Evolutionary conservation across 2,888 invertebrate genomes (phyloP).

Genomic region (Drosophila kokeensis): DNA sequence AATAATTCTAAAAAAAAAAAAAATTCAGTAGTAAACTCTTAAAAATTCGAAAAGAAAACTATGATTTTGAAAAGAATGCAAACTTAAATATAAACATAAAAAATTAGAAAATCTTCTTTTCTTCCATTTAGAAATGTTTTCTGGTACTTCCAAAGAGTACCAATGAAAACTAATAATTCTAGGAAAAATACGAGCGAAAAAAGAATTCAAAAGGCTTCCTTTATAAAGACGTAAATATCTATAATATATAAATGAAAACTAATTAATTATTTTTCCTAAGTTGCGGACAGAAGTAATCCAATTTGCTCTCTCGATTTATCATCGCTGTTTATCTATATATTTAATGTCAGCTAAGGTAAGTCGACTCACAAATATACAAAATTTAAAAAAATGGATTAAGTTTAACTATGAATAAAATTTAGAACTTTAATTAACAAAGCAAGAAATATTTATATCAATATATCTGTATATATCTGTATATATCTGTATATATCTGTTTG

Average conservation of each 20-base stretch:
- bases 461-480: background rate
- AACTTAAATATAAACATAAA: background rate
- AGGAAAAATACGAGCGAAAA: background rate
- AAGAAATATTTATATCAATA: background rate
- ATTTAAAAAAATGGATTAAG: background rate
- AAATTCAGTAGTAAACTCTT: background rate
- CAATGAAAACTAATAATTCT: background rate
- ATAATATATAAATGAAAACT: background rate
- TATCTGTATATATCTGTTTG: background rate
- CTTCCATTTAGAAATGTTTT: background rate
- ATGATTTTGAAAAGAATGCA: background rate
- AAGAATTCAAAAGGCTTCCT: background rate
- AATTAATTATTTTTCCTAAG: background rate
- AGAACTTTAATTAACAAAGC: background rate
- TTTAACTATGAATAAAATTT: background rate
- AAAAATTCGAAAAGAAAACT: background rate
- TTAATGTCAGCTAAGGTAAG: no score
- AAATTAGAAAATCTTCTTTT: background rate
- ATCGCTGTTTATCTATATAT: background rate
- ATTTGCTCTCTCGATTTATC: background rate
- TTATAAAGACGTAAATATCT: no score
- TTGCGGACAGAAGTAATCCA: background rate
- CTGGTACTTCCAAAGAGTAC: background rate
- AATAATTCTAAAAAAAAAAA: background rate
- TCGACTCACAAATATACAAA: background rate